Evolutionary conservation across 1,140 invertebrate species (phyloP).

Genomic region (Ephestia elutella): DNA sequence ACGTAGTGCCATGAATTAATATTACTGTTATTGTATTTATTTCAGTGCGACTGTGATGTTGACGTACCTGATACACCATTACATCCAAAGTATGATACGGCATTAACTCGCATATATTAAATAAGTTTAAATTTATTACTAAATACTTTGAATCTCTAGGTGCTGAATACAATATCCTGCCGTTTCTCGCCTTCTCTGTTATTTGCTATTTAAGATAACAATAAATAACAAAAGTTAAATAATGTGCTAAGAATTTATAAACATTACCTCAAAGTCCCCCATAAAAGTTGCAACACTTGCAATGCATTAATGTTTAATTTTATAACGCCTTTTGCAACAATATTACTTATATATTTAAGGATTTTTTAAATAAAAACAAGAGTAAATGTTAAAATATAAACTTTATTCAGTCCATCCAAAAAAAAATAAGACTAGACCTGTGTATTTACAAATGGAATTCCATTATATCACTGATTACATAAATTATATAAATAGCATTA

Average conservation of each 20-base stretch:
- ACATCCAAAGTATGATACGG: conserved; percentile 36
- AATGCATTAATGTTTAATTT: no score
- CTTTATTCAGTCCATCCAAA: not conserved
- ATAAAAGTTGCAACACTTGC: no score
- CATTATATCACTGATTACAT: not conserved
- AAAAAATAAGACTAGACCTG: not conserved
- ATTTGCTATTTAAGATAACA: not conserved
- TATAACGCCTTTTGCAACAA: no score
- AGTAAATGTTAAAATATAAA: not conserved
- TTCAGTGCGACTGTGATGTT: conserved; percentile 63
- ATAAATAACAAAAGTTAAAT: no score
- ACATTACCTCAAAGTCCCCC: no score
- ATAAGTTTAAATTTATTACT: not conserved
- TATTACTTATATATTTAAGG: not conserved
- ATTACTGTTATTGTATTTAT: conserved; percentile 32
- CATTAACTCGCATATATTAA: conserved; percentile 14
- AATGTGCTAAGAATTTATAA: no score
- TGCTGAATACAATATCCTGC: not conserved
- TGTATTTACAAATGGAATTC: not conserved
- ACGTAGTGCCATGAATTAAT: conserved; percentile 34
- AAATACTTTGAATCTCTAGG: not conserved
- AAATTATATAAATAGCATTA: no score
- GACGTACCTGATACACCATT: conserved; percentile 60
- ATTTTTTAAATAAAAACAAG: not conserved
- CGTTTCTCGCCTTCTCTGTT: not conserved